Evolutionary conservation across 2,888 invertebrate species (phyloP).

Genomic region (Macaria notata): DNA sequence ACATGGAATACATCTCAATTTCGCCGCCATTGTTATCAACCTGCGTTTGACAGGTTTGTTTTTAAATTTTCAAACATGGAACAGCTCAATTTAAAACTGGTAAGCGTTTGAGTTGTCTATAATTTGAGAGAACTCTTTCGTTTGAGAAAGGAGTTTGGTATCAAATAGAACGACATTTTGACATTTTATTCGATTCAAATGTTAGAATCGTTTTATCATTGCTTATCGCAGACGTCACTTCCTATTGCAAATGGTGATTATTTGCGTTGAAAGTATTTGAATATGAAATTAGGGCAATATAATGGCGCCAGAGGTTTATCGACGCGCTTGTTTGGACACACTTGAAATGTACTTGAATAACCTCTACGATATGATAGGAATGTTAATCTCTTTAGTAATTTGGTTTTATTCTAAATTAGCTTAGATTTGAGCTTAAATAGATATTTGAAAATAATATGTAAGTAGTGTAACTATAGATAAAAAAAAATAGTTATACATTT

Average conservation of each 20-base stretch:
- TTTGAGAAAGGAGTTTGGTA: too few species aligned
- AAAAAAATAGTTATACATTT: too few species aligned
- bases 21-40: slow-evolving; percentile 28
- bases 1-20: slow-evolving; percentile 43
- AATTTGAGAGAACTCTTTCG: too few species aligned
- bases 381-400: not conserved
- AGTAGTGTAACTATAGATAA: too few species aligned
- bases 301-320: slow-evolving; percentile 19
- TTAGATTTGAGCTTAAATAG: too few species aligned
- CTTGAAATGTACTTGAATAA: slow-evolving; percentile 7
- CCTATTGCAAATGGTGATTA: slow-evolving; percentile 21
- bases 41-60: slow-evolving; percentile 28
- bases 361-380: not conserved
- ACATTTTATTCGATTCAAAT: too few species aligned
- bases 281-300: slow-evolving; percentile 18
- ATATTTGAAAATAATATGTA: too few species aligned
- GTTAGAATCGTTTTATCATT: not conserved
- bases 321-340: slow-evolving; percentile 12
- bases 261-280: slow-evolving; percentile 18
- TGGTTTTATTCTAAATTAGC: too few species aligned
- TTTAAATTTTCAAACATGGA: slow-evolving; percentile 24
- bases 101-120: not conserved
- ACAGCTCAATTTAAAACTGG: not conserved
- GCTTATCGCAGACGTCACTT: slow-evolving; percentile 20
- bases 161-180: too few species aligned